These are phyloP conservation scores for Aphodius granarius DNA, from an alignment of 2,888 invertebrate genomes.

Conservation along the genomic window DNA sequence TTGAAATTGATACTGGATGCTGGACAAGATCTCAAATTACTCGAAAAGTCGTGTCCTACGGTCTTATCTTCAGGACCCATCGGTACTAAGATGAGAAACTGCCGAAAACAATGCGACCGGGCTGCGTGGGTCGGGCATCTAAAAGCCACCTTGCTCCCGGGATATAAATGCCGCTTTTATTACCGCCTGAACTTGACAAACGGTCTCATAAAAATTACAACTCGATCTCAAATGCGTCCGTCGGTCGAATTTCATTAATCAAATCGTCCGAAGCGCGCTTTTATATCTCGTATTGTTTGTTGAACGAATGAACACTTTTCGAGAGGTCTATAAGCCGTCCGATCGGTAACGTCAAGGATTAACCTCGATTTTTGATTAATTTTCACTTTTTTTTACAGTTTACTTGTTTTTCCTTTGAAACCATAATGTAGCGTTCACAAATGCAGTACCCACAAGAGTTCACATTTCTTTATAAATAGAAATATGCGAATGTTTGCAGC, in stretches of 20 bases:
- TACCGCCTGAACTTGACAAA: background rate
- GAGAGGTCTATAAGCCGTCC: background rate
- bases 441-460: too few species aligned
- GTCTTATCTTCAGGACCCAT: background rate
- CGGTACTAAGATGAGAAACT: background rate
- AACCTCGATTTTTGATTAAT: too few species aligned
- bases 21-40: background rate
- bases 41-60: background rate
- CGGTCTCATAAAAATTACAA: background rate
- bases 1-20: background rate
- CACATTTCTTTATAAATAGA: background rate
- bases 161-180: background rate
- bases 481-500: conserved; percentile 17
- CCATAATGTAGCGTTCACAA: too few species aligned
- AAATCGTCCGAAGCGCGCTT: background rate
- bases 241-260: background rate
- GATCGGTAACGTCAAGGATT: too few species aligned
- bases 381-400: too few species aligned
- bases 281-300: background rate
- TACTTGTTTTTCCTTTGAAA: too few species aligned
- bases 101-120: background rate
- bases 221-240: background rate
- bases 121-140: background rate
- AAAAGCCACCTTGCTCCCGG: background rate
- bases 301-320: background rate